These are phyloP conservation scores for Pyrocephalus nanus DNA, from an alignment of 2,797 vertebrate species.

Conservation along the genomic window DNA sequence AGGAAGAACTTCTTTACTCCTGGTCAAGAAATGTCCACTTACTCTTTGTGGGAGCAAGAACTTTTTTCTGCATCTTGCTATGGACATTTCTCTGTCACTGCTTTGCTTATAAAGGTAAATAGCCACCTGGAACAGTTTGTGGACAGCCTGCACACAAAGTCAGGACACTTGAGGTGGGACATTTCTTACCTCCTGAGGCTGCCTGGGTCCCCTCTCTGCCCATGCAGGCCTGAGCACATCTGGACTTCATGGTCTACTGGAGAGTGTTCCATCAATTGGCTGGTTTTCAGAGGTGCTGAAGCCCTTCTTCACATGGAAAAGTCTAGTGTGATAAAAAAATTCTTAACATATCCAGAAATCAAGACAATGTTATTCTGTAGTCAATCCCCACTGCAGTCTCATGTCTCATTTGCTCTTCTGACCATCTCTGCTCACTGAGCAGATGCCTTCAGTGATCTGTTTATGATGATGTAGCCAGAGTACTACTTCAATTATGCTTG, in stretches of 20 bases:
- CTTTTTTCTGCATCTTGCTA: too few species aligned
- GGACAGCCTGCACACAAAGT: neutral
- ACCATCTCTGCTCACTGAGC: neutral
- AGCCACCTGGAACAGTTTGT: neutral
- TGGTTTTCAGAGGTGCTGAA: neutral
- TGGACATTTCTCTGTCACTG: too few species aligned
- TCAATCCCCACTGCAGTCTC: neutral
- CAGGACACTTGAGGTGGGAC: too few species aligned
- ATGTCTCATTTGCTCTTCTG: neutral
- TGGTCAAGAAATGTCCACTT: neutral
- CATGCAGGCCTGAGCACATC: neutral
- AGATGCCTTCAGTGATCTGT: neutral
- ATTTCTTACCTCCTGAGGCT: neutral
- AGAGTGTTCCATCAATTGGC: neutral
- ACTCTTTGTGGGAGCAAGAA: too few species aligned
- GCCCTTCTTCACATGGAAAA: neutral
- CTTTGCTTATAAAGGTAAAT: too few species aligned
- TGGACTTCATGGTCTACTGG: fast-evolving
- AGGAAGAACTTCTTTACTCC: neutral
- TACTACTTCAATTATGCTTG: slow-evolving; percentile 1
- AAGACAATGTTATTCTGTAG: neutral
- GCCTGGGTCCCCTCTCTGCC: neutral
- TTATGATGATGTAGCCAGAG: neutral
- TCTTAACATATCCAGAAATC: neutral
- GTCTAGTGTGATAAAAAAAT: neutral